These are phyloP conservation scores for Larimichthys polyactis DNA, from an alignment of 2,113 vertebrate genomes.

Conservation along the genomic window DNA sequence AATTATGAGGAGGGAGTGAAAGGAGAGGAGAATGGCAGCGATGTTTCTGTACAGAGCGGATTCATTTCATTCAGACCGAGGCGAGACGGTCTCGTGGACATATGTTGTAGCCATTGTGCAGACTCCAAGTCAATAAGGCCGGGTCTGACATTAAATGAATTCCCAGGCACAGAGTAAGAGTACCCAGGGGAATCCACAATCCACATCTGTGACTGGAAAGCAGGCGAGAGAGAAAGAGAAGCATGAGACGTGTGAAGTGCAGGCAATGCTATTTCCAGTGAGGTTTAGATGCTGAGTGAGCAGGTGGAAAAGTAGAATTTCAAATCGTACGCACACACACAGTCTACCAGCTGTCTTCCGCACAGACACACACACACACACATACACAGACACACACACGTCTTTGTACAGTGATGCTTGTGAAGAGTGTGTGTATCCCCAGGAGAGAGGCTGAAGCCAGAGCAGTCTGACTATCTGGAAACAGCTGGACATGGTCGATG, in stretches of 20 bases:
- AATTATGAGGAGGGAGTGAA: conserved; percentile 69
- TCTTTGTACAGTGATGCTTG: not conserved
- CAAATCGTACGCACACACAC: conserved; percentile 24
- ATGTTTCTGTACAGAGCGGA: conserved; percentile 65
- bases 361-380: conserved; percentile 11
- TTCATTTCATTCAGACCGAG: conserved; percentile 45
- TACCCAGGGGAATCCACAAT: conserved; percentile 42
- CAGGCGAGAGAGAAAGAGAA: conserved; percentile 10
- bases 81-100: conserved; percentile 34
- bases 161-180: conserved; percentile 42
- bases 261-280: conserved; percentile 38
- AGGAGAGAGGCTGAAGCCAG: conserved; percentile 25
- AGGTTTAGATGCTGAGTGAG: conserved; percentile 51
- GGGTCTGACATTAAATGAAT: conserved; percentile 63
- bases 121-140: conserved; percentile 43
- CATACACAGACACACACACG: conserved; percentile 18
- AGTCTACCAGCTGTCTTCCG: conserved; percentile 11
- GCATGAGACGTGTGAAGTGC: conserved; percentile 15
- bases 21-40: conserved; percentile 56
- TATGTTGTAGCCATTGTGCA: conserved; percentile 60
- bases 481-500: conserved; percentile 47
- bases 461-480: conserved; percentile 33
- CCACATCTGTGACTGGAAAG: conserved; percentile 45
- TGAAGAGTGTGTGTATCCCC: conserved; percentile 12
- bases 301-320: conserved; percentile 55